Conservation (phyloP, 2,113 vertebrate species). For the Seriola dumerili region DNA sequence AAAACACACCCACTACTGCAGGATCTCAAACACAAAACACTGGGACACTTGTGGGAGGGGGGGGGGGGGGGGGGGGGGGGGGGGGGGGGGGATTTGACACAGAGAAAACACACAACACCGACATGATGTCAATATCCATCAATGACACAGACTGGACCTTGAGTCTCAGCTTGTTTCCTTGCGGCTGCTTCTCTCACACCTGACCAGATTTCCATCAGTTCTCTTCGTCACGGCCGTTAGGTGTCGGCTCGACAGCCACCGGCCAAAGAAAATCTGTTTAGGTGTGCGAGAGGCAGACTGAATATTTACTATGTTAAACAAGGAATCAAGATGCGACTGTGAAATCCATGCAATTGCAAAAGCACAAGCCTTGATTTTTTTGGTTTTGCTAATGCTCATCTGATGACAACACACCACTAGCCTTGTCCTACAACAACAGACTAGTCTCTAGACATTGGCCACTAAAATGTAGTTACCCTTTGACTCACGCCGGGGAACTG, state of each 20-base stretch:
- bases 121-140: conserved; percentile 42
- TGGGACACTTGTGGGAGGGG: conserved; percentile 13
- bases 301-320: conserved; percentile 16
- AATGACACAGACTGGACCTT: conserved; percentile 45
- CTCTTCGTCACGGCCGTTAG: not conserved
- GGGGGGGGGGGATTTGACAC: conserved; percentile 24
- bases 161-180: conserved; percentile 63
- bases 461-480: conserved; percentile 61
- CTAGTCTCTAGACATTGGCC: conserved; percentile 28
- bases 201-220: conserved; percentile 3
- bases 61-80: not conserved
- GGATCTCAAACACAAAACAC: conserved; percentile 51
- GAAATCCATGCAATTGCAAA: conserved; percentile 49
- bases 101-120: conserved; percentile 48
- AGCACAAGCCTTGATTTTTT: conserved; percentile 27
- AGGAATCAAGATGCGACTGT: conserved; percentile 58
- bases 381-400: not conserved
- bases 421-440: conserved; percentile 34
- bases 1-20: conserved; percentile 31
- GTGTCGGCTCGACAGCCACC: not conserved
- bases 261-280: not conserved
- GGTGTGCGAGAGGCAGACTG: conserved; percentile 16
- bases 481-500: conserved; percentile 69
- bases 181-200: conserved; percentile 26
- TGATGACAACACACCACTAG: conserved; percentile 25